Conservation (phyloP, 2,888 invertebrate genomes). For the Eueremaeus valkanovi region DNA sequence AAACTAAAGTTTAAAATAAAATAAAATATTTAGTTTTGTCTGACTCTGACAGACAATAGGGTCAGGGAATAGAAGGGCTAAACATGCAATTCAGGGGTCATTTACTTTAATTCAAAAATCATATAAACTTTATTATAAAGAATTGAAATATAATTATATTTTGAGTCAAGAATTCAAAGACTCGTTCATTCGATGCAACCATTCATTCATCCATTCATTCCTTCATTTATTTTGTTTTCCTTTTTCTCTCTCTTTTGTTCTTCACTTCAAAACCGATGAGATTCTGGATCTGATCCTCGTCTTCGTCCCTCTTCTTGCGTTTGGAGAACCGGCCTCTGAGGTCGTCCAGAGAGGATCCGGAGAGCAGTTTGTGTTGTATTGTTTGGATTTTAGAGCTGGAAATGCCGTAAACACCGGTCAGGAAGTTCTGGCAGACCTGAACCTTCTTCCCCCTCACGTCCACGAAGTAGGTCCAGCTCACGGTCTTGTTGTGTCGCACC, state of each 20-base stretch:
- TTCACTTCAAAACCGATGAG: background rate
- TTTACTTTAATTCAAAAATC: too few relatives aligned
- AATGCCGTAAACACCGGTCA: slow-evolving; percentile 23
- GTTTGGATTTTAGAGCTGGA: slow-evolving; percentile 34
- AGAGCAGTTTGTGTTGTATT: slow-evolving; percentile 30
- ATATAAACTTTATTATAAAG: too few relatives aligned
- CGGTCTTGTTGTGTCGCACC: slow-evolving; percentile 29
- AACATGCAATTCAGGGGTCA: too few relatives aligned
- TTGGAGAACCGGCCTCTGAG: slow-evolving; percentile 30
- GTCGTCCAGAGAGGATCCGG: slow-evolving; percentile 25
- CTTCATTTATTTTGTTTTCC: background rate
- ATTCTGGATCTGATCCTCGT: background rate
- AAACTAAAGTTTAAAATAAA: too few relatives aligned
- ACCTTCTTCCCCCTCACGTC: slow-evolving; percentile 34
- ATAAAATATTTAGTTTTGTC: too few relatives aligned
- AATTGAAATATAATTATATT: too few relatives aligned
- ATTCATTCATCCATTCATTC: background rate
- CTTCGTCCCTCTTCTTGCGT: background rate
- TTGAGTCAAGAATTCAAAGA: too few relatives aligned
- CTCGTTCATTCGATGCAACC: background rate
- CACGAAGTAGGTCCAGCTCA: slow-evolving; percentile 30
- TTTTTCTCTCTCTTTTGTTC: background rate
- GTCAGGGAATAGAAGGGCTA: too few relatives aligned
- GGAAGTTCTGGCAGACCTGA: slow-evolving; percentile 27
- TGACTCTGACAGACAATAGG: too few relatives aligned